phyloP scores from a whole-genome alignment of 2,888 invertebrate genomes.

The Abscondita cerata region DNA sequence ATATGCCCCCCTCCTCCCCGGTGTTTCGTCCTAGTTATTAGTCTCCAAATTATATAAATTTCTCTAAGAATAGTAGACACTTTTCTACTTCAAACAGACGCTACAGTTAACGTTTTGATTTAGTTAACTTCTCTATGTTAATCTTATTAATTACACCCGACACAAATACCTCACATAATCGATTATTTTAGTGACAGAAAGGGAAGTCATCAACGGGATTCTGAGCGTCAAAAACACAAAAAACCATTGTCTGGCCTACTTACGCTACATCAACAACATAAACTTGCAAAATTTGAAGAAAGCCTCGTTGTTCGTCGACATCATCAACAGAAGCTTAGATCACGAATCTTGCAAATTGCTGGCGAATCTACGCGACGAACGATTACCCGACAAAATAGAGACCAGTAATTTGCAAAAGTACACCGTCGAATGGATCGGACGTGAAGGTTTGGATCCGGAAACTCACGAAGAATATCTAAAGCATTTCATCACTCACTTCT shows the following conservation, averaged over 20 bases:
- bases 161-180: no score
- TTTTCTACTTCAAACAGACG: no score
- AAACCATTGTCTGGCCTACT: conserved; percentile 94
- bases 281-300: conserved; percentile 94
- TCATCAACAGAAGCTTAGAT: conserved; percentile 89
- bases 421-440: conserved; percentile 96
- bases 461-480: conserved; percentile 93
- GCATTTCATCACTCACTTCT: conserved; percentile 94
- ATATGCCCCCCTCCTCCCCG: no score
- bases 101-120: no score
- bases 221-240: conserved; percentile 92
- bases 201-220: conserved; percentile 96
- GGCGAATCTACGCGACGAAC: conserved; percentile 87
- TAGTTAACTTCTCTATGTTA: no score
- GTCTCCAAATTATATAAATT: no score
- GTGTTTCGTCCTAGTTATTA: no score
- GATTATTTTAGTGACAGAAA: conserved; percentile 82
- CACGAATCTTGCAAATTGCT: conserved; percentile 90
- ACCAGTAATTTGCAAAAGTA: conserved; percentile 90
- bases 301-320: conserved; percentile 94
- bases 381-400: conserved; percentile 88
- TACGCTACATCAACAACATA: conserved; percentile 96
- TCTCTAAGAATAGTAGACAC: no score
- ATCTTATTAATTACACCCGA: no score
- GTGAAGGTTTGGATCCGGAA: conserved; percentile 91